These are phyloP conservation scores for Osmerus eperlanus DNA, from an alignment of 2,113 vertebrate genomes.

Conservation along the genomic window DNA sequence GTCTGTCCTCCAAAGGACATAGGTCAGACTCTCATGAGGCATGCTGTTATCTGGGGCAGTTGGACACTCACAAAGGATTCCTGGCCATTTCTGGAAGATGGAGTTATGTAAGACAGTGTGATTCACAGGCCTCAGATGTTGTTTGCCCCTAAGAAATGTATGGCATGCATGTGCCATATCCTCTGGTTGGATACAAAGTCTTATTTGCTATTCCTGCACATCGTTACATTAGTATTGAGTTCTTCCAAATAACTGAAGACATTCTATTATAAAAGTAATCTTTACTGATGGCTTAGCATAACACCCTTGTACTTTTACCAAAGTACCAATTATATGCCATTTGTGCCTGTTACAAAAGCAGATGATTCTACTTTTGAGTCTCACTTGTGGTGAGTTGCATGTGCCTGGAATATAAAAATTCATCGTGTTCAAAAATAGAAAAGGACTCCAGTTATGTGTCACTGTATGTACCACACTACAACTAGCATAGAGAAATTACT, in stretches of 20 bases:
- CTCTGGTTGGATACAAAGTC: background rate
- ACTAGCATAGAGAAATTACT: too few species aligned
- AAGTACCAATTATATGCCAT: too few species aligned
- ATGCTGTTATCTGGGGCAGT: conserved; percentile 26
- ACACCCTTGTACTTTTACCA: too few species aligned
- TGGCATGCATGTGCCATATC: conserved; percentile 17
- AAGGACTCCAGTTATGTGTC: too few species aligned
- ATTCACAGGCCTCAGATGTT: conserved; percentile 35
- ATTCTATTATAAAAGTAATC: too few species aligned
- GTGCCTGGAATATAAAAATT: too few species aligned
- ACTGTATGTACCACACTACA: too few species aligned
- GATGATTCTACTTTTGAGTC: too few species aligned
- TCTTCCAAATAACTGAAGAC: background rate
- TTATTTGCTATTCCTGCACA: background rate
- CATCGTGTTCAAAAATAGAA: too few species aligned
- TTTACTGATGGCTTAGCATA: too few species aligned
- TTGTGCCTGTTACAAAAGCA: too few species aligned
- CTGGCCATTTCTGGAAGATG: conserved; percentile 21
- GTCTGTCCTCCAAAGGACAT: conserved; percentile 11
- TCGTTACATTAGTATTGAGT: background rate
- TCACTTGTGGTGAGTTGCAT: too few species aligned
- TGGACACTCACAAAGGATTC: conserved; percentile 8
- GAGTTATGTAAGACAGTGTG: conserved; percentile 34
- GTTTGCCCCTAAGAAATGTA: conserved; percentile 14
- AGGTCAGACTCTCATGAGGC: conserved; percentile 19